Evolutionary conservation across 2,113 vertebrate species (phyloP), one percentile per base, ranked within the genome.

Genomic region (Microtus richardsoni): DNA sequence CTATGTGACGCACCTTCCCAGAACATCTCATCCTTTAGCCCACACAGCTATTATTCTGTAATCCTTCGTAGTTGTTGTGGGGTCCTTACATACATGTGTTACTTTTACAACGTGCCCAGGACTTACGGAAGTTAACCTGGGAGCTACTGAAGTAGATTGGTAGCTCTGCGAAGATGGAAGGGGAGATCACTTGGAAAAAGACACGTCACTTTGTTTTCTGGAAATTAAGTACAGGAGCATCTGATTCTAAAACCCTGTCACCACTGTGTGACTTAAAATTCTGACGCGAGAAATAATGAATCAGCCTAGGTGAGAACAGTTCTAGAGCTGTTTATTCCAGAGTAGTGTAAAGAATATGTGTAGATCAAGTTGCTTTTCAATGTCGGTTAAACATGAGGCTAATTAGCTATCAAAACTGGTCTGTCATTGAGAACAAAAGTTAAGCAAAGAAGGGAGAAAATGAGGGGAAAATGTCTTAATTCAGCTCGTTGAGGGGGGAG

Each of bases 241-340:
- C 19, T 83, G 74, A 5, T 52, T 73, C 82, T 2, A 84, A 95
- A 60, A 70, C 2, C 7, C 13, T 70, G 91, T 95, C 49, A 89
- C 80, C 78, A 80, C 62, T 24, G 28, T 52, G 2, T 36, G 6
- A 12, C 54, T 88, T 93, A 93, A 88, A 44, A 70, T 68, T 39
- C 28, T 17, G 22, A 13, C 66, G 33, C 21, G 1, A 33, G 47
- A 71, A 88, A 68, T 30, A 52, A 80, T 52, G 91, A 58, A 41
- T 91, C 36, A 73, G 91, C 39, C 70, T 83, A 70, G 58, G 33
- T 66, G 33, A 44, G 22, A 68, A 87, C 21, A 96, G 75, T 95
- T 93, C 91, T 80, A 71, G 22, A 92, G 89, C 87, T 52, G 91
- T 83, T 87, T 82, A 39, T 19, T 52, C 66, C 75, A 95, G 22